phyloP scores from a whole-genome alignment of 1,140 invertebrate genomes.

The Plectrocnemia conspersa region DNA sequence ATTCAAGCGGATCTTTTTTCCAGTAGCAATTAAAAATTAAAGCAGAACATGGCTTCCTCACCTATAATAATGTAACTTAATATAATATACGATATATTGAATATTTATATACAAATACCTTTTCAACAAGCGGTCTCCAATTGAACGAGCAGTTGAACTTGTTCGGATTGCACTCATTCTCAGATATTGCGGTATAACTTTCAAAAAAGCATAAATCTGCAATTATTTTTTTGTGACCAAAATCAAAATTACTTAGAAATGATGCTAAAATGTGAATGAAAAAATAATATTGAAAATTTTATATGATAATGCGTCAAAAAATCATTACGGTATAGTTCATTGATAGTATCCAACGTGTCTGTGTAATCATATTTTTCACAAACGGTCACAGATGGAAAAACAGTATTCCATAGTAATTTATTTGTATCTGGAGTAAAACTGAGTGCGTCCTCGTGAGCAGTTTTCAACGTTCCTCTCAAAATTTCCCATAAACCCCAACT shows the following conservation, averaged over 20 bases:
- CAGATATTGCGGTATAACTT: slow-evolving; percentile 37
- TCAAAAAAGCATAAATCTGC: slow-evolving; percentile 37
- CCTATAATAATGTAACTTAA: no score
- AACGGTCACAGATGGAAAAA: slow-evolving; percentile 54
- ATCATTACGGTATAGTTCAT: slow-evolving; percentile 36
- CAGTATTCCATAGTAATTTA: slow-evolving; percentile 53
- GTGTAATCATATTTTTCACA: slow-evolving; percentile 48
- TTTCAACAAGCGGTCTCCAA: slow-evolving; percentile 38
- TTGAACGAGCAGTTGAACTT: slow-evolving; percentile 39
- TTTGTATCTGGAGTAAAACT: slow-evolving; percentile 53
- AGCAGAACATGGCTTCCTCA: slow-evolving; percentile 48
- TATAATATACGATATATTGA: no score
- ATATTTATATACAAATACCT: no score
- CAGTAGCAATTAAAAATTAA: slow-evolving; percentile 49
- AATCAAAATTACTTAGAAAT: slow-evolving; percentile 34
- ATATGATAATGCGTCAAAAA: slow-evolving; percentile 8
- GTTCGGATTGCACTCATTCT: slow-evolving; percentile 9
- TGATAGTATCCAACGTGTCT: slow-evolving; percentile 37
- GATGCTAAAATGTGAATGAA: slow-evolving; percentile 33
- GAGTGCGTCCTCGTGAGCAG: slow-evolving; percentile 41
- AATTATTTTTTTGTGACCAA: slow-evolving; percentile 38
- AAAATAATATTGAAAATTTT: slow-evolving; percentile 1
- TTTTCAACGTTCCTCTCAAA: slow-evolving; percentile 41
- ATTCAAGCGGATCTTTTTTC: slow-evolving; percentile 50
- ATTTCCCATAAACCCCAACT: slow-evolving; percentile 41